Evolutionary conservation across 2,797 vertebrate genomes (phyloP), one percentile per base, ranked within the genome.

Genomic region (Micropoecilia bifurca): DNA sequence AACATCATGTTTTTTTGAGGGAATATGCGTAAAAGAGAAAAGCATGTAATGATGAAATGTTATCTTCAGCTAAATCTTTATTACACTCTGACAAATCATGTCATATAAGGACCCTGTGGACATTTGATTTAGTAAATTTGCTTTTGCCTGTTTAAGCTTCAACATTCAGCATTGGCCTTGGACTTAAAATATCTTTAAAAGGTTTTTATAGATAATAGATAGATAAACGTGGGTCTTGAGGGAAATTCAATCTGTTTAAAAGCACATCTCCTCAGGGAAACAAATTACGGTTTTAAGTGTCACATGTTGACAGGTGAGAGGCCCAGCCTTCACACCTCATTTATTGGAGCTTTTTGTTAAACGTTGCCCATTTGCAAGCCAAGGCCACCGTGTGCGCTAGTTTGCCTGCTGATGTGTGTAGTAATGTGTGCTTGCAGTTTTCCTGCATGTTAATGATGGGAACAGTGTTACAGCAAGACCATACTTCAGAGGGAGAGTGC

Each of bases 221-320:
- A 82, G 81, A 88, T 82, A 85, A 90, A 89, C 83, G 81, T 1
- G 14, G 39, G 53, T 77, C 81, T 71, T 13, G 50, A 75, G 83
- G 85, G 92, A 90, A 94, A 95, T 86, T 71, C 82, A 88, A 93
- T 90, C 66, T 83, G 84, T 71, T 46, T 28, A 80, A 87, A 86
- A 88, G 86, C 83, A 81, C 81, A 80, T 53, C 73, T 85, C 84
- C 50, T 5, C 14, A 76, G 82, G 87, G 86, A 78, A 83, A 88
- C 84, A 86, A 84, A 85, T 89, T 53, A 91, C 76, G 89, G 84
- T 92, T 93, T 93, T 91, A 92, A 94, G 93, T 94, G 93, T 93
- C 90, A 88, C 90, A 88, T 85, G 92, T 88, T 93, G 93, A 94
- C 93, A 93, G 92, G 90, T 85, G 86, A 94, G 91, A 89, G 91